Percentiles rank a stretch among this genome's conserved stretches.
phyloP scores from a whole-genome alignment of 2,888 invertebrate species.

The Cephus pulcher region DNA sequence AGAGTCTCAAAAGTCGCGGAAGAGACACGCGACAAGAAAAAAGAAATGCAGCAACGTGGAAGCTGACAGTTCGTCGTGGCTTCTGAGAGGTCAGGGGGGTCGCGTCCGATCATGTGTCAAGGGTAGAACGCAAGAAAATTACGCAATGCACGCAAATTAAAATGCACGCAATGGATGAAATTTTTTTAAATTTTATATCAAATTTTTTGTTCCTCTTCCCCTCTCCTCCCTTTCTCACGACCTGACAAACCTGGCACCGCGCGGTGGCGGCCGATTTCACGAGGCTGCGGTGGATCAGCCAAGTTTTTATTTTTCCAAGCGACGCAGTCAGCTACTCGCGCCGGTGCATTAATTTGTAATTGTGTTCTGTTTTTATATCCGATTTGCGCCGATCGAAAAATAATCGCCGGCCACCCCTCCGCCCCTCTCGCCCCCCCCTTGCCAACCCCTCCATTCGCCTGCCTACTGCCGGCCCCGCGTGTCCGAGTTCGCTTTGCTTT shows the following conservation, averaged over 20 bases:
- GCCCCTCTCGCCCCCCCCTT: background rate
- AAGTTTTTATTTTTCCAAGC: slow-evolving; percentile 18
- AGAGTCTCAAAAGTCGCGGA: slow-evolving; percentile 8
- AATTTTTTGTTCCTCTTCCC: background rate
- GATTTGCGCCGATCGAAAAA: slow-evolving; percentile 58
- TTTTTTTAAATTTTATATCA: rapidly evolving
- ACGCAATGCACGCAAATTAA: no score
- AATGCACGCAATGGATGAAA: background rate
- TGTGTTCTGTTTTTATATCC: slow-evolving; percentile 57
- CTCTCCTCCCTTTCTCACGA: slow-evolving; percentile 16
- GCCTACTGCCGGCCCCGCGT: background rate
- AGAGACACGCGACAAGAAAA: background rate
- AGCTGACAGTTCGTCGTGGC: background rate
- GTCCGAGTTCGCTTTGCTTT: slow-evolving; percentile 48
- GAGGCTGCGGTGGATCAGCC: slow-evolving; percentile 26
- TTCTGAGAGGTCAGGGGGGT: background rate
- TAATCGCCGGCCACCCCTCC: slow-evolving; percentile 47
- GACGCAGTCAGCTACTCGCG: slow-evolving; percentile 22
- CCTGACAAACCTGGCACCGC: background rate
- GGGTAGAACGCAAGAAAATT: background rate
- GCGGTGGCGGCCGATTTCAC: slow-evolving; percentile 1
- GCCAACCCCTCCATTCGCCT: background rate
- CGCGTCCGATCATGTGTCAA: background rate
- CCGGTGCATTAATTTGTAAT: slow-evolving; percentile 57
- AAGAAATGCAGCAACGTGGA: background rate